Evolutionary conservation across 2,113 vertebrate genomes (phyloP).

Genomic region (Geococcyx californianus): DNA sequence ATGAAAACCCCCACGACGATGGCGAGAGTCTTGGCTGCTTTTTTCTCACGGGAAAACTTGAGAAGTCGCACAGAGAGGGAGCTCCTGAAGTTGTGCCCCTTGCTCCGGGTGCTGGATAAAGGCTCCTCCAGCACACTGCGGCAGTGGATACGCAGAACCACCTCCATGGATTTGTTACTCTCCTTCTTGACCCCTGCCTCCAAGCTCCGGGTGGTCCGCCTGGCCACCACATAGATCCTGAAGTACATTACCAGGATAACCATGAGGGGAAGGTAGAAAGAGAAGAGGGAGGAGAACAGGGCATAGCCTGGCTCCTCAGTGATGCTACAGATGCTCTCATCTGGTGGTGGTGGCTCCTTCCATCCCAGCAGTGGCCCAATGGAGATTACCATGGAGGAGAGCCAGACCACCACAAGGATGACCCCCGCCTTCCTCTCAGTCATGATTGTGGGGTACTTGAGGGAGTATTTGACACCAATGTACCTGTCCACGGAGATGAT

Average conservation of each 20-base stretch:
- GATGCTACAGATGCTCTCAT: constrained; percentile 91
- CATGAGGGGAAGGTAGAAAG: constrained; percentile 94
- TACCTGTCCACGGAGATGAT: constrained; percentile 97
- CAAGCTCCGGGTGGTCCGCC: constrained; percentile 90
- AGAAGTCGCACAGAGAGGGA: constrained; percentile 93
- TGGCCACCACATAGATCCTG: constrained; percentile 93
- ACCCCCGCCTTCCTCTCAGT: constrained; percentile 89
- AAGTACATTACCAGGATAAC: constrained; percentile 98
- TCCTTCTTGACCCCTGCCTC: constrained; percentile 96
- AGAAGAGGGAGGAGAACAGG: constrained; percentile 95
- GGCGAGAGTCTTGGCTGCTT: constrained; percentile 95
- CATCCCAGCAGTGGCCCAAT: constrained; percentile 95
- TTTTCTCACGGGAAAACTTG: constrained; percentile 98
- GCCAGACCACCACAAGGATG: constrained; percentile 90
- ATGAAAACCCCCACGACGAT: constrained; percentile 98
- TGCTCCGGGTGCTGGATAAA: constrained; percentile 77
- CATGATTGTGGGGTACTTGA: constrained; percentile 97
- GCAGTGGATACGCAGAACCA: constrained; percentile 94
- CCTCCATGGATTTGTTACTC: constrained; percentile 89
- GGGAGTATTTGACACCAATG: constrained; percentile 93
- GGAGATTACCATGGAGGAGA: constrained; percentile 91
- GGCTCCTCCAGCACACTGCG: constrained; percentile 80
- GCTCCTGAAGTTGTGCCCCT: constrained; percentile 88
- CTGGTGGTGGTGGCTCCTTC: constrained; percentile 91
- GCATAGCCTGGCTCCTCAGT: constrained; percentile 96